Evolutionary conservation across 2,888 invertebrate species (phyloP).

Genomic region (Philhelius pedissequus): DNA sequence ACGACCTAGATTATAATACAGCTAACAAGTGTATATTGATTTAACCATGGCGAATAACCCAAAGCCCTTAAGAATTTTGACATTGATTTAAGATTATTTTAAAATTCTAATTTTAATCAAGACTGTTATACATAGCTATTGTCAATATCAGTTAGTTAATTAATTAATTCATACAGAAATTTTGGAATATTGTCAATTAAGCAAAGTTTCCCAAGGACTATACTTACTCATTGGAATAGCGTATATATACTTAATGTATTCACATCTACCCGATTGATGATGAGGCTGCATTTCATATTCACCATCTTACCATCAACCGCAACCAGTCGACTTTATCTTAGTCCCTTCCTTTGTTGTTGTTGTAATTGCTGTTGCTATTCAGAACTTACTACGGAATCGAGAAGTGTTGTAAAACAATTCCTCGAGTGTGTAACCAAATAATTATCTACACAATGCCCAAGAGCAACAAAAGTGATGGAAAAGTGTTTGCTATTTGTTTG

Average conservation of each 20-base stretch:
- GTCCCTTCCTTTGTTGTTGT: neutral
- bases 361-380: neutral
- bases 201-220: neutral
- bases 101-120: slow-evolving; percentile 6
- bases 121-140: neutral
- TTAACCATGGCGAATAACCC: neutral
- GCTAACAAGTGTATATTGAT: too few species aligned
- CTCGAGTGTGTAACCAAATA: slow-evolving; percentile 59
- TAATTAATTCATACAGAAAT: neutral
- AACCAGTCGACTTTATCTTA: neutral
- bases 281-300: slow-evolving; percentile 1
- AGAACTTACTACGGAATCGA: neutral
- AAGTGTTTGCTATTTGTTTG: slow-evolving; percentile 15
- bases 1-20: neutral
- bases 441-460: slow-evolving; percentile 48
- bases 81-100: neutral
- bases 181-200: slow-evolving; percentile 46
- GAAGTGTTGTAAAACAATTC: slow-evolving; percentile 48
- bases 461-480: slow-evolving; percentile 18
- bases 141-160: neutral
- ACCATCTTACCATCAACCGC: neutral
- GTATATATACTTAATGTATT: too few species aligned
- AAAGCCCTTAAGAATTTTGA: neutral
- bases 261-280: neutral
- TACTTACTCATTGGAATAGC: too few species aligned